Percentiles rank a stretch among this genome's conserved stretches.
phyloP scores from a whole-genome alignment of 2,888 invertebrate genomes.

The Imbricaverruca yamaguchii region DNA sequence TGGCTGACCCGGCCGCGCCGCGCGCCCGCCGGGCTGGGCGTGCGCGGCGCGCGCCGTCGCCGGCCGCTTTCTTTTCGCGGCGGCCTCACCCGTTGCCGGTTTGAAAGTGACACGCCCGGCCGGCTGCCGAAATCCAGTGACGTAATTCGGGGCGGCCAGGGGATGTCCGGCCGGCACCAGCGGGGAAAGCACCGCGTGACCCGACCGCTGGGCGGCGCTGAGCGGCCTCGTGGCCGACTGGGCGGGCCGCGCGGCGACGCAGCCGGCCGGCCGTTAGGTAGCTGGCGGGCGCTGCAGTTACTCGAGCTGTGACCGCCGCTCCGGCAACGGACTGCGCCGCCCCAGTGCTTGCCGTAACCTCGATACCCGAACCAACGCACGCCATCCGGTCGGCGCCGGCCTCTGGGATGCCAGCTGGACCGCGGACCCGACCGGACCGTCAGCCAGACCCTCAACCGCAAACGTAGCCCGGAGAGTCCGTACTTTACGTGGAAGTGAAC shows the following conservation, averaged over 20 bases:
- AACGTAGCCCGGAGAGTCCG: too few relatives aligned
- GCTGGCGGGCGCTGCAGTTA: too few relatives aligned
- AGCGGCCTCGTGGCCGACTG: background rate
- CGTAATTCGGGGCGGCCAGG: background rate
- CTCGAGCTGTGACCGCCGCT: too few relatives aligned
- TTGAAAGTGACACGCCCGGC: background rate
- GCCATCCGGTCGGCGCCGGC: too few relatives aligned
- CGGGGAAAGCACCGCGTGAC: background rate
- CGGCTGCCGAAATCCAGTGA: background rate
- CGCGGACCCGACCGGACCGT: too few relatives aligned
- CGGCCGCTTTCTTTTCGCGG: background rate
- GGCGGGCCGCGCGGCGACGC: background rate
- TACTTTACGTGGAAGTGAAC: too few relatives aligned
- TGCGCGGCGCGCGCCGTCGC: background rate
- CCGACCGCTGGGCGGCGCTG: background rate
- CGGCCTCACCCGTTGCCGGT: background rate
- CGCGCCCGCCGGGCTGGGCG: background rate
- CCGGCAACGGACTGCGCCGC: too few relatives aligned
- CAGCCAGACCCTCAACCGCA: too few relatives aligned
- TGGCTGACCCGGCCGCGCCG: background rate
- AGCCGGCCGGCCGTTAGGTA: background rate
- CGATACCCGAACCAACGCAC: too few relatives aligned
- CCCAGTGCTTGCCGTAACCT: too few relatives aligned
- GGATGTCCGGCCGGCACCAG: background rate
- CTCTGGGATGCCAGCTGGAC: too few relatives aligned